Evolutionary conservation across 2,113 vertebrate species (phyloP).

Genomic region (Nothoprocta perdicaria): DNA sequence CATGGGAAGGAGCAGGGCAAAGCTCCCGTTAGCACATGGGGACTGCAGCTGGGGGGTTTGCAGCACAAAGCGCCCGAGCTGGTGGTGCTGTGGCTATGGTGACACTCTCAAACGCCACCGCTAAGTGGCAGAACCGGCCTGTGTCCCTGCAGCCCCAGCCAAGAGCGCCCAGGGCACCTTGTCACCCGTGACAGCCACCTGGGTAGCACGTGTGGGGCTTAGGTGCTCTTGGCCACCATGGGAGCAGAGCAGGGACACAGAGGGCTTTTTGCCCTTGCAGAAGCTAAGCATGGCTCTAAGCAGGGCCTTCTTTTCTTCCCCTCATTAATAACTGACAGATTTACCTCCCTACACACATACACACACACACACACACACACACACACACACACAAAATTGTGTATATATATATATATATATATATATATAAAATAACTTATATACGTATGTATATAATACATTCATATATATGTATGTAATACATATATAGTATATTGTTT

Average conservation of each 20-base stretch:
- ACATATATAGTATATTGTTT: too few relatives aligned
- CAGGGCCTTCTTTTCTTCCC: background rate
- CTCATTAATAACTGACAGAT: background rate
- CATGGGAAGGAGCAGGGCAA: background rate
- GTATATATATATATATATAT: too few relatives aligned
- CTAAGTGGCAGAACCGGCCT: background rate
- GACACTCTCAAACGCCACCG: rapidly evolving
- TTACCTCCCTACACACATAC: background rate
- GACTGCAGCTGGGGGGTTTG: background rate
- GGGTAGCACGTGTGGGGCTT: background rate
- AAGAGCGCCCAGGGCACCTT: too few relatives aligned
- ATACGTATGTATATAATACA: too few relatives aligned
- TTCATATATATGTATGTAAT: too few relatives aligned
- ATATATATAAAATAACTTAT: too few relatives aligned
- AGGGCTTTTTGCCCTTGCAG: background rate
- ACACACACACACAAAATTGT: too few relatives aligned
- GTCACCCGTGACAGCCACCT: too few relatives aligned
- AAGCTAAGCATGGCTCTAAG: too few relatives aligned
- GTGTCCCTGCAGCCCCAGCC: background rate
- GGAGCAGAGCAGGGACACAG: background rate
- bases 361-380: too few relatives aligned
- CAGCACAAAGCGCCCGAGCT: background rate
- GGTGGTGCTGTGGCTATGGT: background rate
- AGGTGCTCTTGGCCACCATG: background rate
- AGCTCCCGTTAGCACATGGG: background rate